A percentile compares a stretch with the other conserved stretches of the same genome.
These are phyloP conservation scores for Synergus gifuensis DNA, from an alignment of 2,888 invertebrate species.

Conservation along the genomic window DNA sequence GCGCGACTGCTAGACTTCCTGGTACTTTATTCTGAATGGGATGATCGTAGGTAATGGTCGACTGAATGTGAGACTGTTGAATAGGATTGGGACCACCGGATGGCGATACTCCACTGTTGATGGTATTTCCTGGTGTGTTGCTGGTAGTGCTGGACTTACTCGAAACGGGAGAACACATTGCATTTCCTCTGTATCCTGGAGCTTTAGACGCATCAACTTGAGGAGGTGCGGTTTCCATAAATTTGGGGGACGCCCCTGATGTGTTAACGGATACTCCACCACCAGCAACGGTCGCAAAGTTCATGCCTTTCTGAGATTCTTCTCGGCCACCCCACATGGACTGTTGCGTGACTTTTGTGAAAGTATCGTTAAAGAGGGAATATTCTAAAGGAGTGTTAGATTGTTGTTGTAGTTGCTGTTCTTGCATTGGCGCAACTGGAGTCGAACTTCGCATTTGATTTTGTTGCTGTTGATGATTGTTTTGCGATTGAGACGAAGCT, in stretches of 20 bases:
- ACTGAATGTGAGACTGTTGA: conserved; percentile 69
- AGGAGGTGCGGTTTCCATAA: conserved; percentile 80
- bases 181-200: conserved; percentile 91
- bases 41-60: conserved; percentile 69
- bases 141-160: conserved; percentile 80
- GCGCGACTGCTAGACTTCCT: conserved; percentile 72
- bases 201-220: conserved; percentile 93
- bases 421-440: conserved; percentile 69
- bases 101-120: conserved; percentile 65
- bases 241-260: conserved; percentile 79
- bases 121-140: conserved; percentile 59
- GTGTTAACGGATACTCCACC: conserved; percentile 76
- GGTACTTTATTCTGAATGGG: conserved; percentile 68
- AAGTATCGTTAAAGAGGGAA: conserved; percentile 91
- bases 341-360: conserved; percentile 83
- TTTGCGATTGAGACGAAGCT: conserved; percentile 67
- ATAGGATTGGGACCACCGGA: conserved; percentile 69
- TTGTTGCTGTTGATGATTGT: conserved; percentile 64
- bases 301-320: conserved; percentile 82
- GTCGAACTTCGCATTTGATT: conserved; percentile 68
- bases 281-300: conserved; percentile 86
- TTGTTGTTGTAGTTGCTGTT: conserved; percentile 65
- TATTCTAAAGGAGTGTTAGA: conserved; percentile 85
- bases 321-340: conserved; percentile 82
- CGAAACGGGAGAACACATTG: conserved; percentile 88